Percentiles rank a stretch among this genome's conserved stretches.
phyloP scores from a whole-genome alignment of 2,113 vertebrate species.

The Spea bombifrons region DNA sequence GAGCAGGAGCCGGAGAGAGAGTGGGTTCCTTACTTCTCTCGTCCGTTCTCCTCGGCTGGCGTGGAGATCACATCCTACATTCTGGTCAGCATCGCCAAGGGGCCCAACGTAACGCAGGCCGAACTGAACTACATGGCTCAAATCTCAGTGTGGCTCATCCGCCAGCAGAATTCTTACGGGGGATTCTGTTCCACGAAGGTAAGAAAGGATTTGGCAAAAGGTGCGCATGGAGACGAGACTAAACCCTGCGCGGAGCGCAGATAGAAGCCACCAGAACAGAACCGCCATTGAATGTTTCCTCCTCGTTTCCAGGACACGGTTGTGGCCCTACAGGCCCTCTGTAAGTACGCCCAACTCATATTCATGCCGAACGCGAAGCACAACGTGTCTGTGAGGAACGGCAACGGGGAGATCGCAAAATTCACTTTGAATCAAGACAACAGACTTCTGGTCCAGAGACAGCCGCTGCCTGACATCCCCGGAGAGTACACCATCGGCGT shows the following conservation, averaged over 20 bases:
- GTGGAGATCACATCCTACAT: constrained; percentile 51
- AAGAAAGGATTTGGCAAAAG: neutral
- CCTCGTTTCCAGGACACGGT: constrained; percentile 56
- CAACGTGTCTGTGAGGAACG: constrained; percentile 50
- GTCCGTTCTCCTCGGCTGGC: accelerated
- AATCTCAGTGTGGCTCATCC: constrained; percentile 52
- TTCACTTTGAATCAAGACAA: constrained; percentile 64
- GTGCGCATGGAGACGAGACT: no score
- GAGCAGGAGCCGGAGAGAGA: neutral
- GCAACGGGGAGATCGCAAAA: neutral
- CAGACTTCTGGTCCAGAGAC: constrained; percentile 70
- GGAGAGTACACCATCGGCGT: constrained; percentile 52
- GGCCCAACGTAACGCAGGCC: neutral
- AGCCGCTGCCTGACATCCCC: constrained; percentile 39
- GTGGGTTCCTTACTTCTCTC: neutral
- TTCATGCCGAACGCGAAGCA: constrained; percentile 21
- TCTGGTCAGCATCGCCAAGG: constrained; percentile 50
- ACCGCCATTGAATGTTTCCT: accelerated
- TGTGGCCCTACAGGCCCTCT: constrained; percentile 66
- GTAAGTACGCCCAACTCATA: constrained; percentile 51
- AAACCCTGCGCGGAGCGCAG: no score
- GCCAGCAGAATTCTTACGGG: constrained; percentile 52
- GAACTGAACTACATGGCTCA: neutral
- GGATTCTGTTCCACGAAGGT: constrained; percentile 55
- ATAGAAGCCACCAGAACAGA: no score